A percentile compares a stretch with the other conserved stretches of the same genome.
Conservation (phyloP, 2,797 vertebrate species). For the Notolabrus celidotus region DNA sequence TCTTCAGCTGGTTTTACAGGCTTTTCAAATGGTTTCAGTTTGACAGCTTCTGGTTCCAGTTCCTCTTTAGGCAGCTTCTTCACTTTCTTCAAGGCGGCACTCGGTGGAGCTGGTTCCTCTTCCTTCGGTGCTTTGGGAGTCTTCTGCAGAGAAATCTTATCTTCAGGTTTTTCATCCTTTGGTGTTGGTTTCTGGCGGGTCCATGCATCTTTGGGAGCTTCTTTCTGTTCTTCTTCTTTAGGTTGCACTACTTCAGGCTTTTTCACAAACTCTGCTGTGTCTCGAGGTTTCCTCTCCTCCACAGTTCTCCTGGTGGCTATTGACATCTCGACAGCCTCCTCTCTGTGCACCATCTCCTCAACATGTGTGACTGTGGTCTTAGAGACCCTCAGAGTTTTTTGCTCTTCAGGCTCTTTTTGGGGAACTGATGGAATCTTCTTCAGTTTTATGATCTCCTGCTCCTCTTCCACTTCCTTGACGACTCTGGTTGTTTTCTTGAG, state of each 20-base stretch:
- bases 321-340: slow-evolving; percentile 72
- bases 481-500: slow-evolving; percentile 82
- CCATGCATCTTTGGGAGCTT: slow-evolving; percentile 65
- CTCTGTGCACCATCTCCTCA: slow-evolving; percentile 69
- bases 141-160: slow-evolving; percentile 77
- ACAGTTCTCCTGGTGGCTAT: slow-evolving; percentile 62
- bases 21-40: slow-evolving; percentile 86
- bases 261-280: slow-evolving; percentile 63
- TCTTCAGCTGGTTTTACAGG: slow-evolving; percentile 67
- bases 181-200: slow-evolving; percentile 59
- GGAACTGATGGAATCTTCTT: slow-evolving; percentile 81
- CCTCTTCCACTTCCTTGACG: slow-evolving; percentile 72
- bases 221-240: slow-evolving; percentile 61
- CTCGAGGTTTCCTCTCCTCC: slow-evolving; percentile 61
- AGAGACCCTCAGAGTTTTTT: slow-evolving; percentile 62
- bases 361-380: slow-evolving; percentile 56
- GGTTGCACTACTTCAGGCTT: slow-evolving; percentile 59
- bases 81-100: slow-evolving; percentile 77
- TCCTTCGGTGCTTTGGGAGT: slow-evolving; percentile 69
- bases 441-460: slow-evolving; percentile 78
- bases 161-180: slow-evolving; percentile 75
- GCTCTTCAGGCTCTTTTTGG: slow-evolving; percentile 68
- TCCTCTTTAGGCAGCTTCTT: slow-evolving; percentile 78
- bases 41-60: slow-evolving; percentile 77
- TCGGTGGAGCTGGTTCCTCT: slow-evolving; percentile 67